Percentiles rank a stretch among this genome's conserved stretches.
phyloP scores from a whole-genome alignment of 2,113 vertebrate genomes.

The Polypterus senegalus region DNA sequence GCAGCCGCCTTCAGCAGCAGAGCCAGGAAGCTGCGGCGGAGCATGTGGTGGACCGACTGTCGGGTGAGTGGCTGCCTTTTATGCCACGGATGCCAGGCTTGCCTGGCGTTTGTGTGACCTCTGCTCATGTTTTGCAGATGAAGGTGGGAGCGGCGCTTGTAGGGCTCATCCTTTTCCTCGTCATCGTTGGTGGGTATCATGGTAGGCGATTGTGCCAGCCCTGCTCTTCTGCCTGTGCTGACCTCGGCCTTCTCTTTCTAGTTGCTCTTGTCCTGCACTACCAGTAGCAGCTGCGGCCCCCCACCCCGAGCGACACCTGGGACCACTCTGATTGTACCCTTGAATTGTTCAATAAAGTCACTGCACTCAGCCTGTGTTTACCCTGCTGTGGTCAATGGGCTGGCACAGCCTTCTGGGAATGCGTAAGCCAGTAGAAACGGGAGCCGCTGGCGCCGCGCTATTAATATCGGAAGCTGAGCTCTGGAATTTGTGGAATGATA shows the following conservation, averaged over 20 bases:
- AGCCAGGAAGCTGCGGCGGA: slow-evolving; percentile 89
- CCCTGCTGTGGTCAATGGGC: no score
- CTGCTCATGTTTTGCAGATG: slow-evolving; percentile 56
- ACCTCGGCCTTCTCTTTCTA: slow-evolving; percentile 13
- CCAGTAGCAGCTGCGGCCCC: slow-evolving; percentile 27
- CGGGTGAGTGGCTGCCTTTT: slow-evolving; percentile 55
- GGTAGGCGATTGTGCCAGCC: background rate
- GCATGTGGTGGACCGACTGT: slow-evolving; percentile 95
- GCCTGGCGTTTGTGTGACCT: background rate
- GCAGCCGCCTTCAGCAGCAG: slow-evolving; percentile 95
- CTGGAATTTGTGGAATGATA: background rate
- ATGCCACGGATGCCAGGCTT: no score
- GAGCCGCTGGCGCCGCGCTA: background rate
- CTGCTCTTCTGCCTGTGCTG: background rate
- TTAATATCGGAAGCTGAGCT: background rate
- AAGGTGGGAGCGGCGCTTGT: slow-evolving; percentile 78
- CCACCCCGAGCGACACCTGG: background rate
- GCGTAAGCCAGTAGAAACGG: background rate
- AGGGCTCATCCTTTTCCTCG: slow-evolving; percentile 65
- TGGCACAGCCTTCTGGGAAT: background rate
- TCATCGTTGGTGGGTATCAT: slow-evolving; percentile 81
- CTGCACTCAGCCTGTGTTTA: no score
- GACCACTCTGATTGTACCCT: no score
- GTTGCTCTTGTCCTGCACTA: slow-evolving; percentile 57
- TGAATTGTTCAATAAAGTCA: no score